Percentiles rank a stretch among this genome's conserved stretches.
Evolutionary conservation across 1,140 invertebrate genomes (phyloP).

Genomic region (Drosophila azteca): DNA sequence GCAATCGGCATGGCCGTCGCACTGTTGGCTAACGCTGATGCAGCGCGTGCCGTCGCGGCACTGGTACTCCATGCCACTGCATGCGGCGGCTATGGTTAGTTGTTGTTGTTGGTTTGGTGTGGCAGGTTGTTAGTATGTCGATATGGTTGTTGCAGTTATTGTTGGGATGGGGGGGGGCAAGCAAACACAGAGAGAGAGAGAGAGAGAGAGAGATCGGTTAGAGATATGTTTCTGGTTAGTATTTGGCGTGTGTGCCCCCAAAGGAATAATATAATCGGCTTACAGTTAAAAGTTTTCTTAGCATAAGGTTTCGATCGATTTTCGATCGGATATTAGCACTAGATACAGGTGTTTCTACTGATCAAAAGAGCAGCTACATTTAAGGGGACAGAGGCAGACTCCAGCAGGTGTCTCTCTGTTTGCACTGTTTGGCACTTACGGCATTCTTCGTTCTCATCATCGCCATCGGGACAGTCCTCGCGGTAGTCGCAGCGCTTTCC

Average conservation of each 20-base stretch:
- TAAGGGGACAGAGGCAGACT: background rate
- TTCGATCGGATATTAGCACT: no score
- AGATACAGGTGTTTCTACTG: no score
- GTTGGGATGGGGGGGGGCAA: background rate
- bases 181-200: conserved; percentile 29
- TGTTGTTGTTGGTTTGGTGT: conserved; percentile 12
- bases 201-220: conserved; percentile 16
- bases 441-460: conserved; percentile 87
- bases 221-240: background rate
- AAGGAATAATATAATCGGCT: no score
- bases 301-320: no score
- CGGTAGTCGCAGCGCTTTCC: conserved; percentile 87
- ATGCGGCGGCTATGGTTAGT: conserved; percentile 84
- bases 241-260: no score
- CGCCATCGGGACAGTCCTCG: conserved; percentile 86
- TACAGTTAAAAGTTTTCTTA: no score
- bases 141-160: conserved; percentile 28
- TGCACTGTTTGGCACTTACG: conserved; percentile 82
- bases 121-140: conserved; percentile 24
- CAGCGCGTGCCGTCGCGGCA: conserved; percentile 86
- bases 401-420: background rate
- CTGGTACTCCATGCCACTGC: conserved; percentile 86
- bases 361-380: conserved; percentile 4
- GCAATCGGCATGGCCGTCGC: conserved; percentile 89
- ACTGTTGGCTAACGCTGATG: conserved; percentile 84